phyloP scores from a whole-genome alignment of 2,888 invertebrate genomes.

The Tenthredo amoena region DNA sequence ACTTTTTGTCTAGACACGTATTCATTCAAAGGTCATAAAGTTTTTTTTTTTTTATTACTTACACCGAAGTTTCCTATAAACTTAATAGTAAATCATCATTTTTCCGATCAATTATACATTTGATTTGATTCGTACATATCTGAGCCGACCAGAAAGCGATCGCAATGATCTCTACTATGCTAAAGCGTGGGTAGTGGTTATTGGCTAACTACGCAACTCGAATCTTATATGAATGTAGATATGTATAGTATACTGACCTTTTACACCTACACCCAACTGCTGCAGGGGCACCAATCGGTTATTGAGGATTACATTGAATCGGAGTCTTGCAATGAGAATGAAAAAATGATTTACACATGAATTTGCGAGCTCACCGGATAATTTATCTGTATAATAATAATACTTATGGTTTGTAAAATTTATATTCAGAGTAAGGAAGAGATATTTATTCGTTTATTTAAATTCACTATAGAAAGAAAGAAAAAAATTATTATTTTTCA shows the following conservation, averaged over 20 bases:
- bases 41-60: no score
- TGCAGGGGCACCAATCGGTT: neutral
- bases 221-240: neutral
- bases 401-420: neutral
- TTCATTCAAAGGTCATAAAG: no score
- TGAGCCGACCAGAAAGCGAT: neutral
- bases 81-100: no score
- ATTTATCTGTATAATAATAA: neutral
- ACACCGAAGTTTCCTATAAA: no score
- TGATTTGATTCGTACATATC: neutral
- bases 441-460: neutral
- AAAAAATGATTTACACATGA: neutral
- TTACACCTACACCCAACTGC: constrained; percentile 13
- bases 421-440: neutral
- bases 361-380: neutral
- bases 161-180: neutral
- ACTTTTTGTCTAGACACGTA: no score
- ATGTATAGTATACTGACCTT: constrained; percentile 15
- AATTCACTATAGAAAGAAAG: neutral
- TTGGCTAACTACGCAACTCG: neutral
- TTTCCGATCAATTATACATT: no score
- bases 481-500: neutral
- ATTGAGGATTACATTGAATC: neutral
- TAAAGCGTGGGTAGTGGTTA: constrained; percentile 24
- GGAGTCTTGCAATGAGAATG: neutral